Conservation (phyloP, 2,113 vertebrate genomes). For the Cyanoderma ruficeps region DNA sequence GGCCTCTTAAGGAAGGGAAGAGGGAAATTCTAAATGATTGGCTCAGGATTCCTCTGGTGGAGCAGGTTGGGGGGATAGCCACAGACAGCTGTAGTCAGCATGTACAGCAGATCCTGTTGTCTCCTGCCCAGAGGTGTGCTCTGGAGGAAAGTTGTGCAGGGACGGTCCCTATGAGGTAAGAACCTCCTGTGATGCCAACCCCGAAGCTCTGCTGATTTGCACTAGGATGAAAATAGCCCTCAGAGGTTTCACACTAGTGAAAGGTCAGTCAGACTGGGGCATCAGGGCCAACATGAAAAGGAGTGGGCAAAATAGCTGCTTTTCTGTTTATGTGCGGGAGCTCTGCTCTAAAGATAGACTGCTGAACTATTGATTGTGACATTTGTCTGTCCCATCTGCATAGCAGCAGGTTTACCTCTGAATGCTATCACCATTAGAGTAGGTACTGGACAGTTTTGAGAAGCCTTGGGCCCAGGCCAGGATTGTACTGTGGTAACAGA, state of each 20-base stretch:
- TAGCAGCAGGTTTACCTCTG: neutral
- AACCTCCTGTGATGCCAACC: conserved; percentile 3
- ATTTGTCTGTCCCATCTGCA: neutral
- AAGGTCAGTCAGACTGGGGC: conserved; percentile 22
- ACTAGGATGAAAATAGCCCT: conserved; percentile 34
- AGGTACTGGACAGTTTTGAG: neutral
- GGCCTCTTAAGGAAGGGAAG: neutral
- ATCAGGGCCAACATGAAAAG: neutral
- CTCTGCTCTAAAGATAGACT: neutral
- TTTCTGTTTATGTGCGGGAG: neutral
- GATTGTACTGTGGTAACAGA: neutral
- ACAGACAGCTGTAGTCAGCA: neutral
- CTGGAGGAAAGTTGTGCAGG: neutral
- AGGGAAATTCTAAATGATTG: neutral
- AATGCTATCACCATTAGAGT: neutral
- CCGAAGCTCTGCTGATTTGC: neutral
- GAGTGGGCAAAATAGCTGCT: neutral
- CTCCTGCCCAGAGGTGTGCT: neutral
- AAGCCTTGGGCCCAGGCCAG: neutral
- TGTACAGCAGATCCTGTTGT: neutral
- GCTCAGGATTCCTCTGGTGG: neutral
- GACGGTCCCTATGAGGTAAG: neutral
- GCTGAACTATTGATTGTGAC: neutral
- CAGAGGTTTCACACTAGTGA: neutral
- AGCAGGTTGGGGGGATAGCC: neutral